These are phyloP conservation scores for Pelvicachromis taeniatus DNA, from an alignment of 2,113 vertebrate genomes.

Conservation along the genomic window DNA sequence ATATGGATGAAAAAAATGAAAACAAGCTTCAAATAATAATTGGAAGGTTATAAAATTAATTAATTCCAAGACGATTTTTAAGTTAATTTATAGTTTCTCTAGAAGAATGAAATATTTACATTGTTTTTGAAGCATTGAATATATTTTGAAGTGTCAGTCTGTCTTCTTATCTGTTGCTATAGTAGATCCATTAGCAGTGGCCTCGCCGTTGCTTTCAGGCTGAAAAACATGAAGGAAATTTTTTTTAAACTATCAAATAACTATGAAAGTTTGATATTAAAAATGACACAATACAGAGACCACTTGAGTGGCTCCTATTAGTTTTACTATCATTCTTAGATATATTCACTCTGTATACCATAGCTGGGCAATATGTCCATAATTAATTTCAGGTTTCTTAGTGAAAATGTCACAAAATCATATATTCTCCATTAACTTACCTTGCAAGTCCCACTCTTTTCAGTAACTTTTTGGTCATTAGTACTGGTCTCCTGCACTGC, in stretches of 20 bases:
- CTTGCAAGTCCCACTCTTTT: constrained; percentile 52
- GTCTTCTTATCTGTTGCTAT: constrained; percentile 78
- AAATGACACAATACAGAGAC: not conserved
- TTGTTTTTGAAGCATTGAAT: not conserved
- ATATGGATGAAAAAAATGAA: not conserved
- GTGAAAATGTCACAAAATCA: not conserved
- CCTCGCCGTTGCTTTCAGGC: constrained; percentile 58
- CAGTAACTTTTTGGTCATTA: constrained; percentile 14
- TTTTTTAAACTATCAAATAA: not conserved
- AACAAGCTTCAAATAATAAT: not conserved
- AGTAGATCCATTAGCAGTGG: constrained; percentile 58
- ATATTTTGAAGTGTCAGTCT: constrained; percentile 55
- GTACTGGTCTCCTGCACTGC: constrained; percentile 59
- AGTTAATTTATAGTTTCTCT: constrained; percentile 34
- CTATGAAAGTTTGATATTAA: not conserved
- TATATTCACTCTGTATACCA: not conserved
- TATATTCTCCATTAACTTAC: constrained; percentile 56
- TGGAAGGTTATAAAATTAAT: not conserved
- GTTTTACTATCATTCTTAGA: not conserved
- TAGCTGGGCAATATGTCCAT: not conserved
- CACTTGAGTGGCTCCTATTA: not conserved
- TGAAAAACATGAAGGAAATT: constrained; percentile 39
- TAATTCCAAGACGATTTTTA: not conserved
- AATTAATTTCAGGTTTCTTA: not conserved
- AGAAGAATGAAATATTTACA: constrained; percentile 49